Evolutionary conservation across 2,797 vertebrate genomes (phyloP).

Genomic region (Pantherophis vulpinus): DNA sequence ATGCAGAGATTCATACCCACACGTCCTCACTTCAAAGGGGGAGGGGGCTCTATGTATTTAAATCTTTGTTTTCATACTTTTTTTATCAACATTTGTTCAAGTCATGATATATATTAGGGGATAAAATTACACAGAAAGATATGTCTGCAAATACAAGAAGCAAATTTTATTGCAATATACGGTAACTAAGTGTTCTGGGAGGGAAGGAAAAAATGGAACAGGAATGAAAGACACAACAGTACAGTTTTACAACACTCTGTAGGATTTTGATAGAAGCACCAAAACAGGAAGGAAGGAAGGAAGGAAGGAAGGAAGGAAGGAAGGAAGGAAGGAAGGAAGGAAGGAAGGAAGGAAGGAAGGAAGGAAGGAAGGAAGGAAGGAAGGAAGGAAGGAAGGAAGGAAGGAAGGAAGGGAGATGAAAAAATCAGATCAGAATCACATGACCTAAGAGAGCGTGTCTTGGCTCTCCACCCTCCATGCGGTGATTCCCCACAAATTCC

Average conservation of each 20-base stretch:
- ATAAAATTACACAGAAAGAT: conserved; percentile 73
- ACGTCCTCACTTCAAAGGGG: conserved; percentile 55
- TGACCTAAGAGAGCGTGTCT: conserved; percentile 61
- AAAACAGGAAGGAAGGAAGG: conserved; percentile 34
- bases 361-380: neutral
- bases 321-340: neutral
- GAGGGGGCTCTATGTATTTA: conserved; percentile 58
- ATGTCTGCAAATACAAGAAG: conserved; percentile 79
- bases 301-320: neutral
- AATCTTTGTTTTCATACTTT: conserved; percentile 65
- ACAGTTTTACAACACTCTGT: conserved; percentile 69
- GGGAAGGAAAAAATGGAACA: conserved; percentile 54
- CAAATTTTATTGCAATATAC: conserved; percentile 85
- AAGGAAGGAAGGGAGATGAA: conserved; percentile 34
- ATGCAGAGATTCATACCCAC: neutral
- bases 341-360: neutral
- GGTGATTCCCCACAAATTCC: conserved; percentile 35
- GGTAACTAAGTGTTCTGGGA: conserved; percentile 81
- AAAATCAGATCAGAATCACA: conserved; percentile 66
- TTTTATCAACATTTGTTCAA: conserved; percentile 77
- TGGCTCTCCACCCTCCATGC: conserved; percentile 18
- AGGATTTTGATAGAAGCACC: conserved; percentile 73
- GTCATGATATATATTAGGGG: conserved; percentile 75
- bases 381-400: neutral
- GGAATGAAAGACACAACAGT: conserved; percentile 59